Evolutionary conservation across 1,140 invertebrate genomes (phyloP).

Genomic region (Yoshiicerus persimilis): DNA sequence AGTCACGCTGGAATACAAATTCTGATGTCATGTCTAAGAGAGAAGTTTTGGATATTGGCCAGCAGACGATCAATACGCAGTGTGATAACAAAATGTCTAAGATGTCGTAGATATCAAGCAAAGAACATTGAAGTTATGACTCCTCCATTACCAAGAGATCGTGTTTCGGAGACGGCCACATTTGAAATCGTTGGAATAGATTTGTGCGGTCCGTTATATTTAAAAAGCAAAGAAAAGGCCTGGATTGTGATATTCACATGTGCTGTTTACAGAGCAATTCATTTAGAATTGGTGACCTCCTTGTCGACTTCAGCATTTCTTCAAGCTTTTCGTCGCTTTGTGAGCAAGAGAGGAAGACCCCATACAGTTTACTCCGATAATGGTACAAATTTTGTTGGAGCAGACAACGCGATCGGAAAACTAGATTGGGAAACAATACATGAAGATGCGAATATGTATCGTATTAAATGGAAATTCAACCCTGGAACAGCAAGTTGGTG

Average conservation of each 20-base stretch:
- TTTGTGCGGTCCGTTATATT: slow-evolving; percentile 50
- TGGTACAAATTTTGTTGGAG: too few species aligned
- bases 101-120: slow-evolving; percentile 47
- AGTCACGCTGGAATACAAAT: slow-evolving; percentile 34
- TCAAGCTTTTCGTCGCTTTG: background rate
- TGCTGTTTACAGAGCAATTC: background rate
- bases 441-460: too few species aligned
- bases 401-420: too few species aligned
- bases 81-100: slow-evolving; percentile 49
- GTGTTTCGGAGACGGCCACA: slow-evolving; percentile 47
- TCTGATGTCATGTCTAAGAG: slow-evolving; percentile 29
- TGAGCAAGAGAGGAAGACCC: background rate
- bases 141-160: slow-evolving; percentile 49
- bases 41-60: slow-evolving; percentile 50
- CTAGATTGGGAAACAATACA: too few species aligned
- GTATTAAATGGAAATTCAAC: too few species aligned
- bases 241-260: background rate
- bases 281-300: background rate
- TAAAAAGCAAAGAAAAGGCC: slow-evolving; percentile 39
- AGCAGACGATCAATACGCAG: slow-evolving; percentile 44
- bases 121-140: slow-evolving; percentile 45
- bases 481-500: too few species aligned
- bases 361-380: too few species aligned
- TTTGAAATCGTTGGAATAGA: slow-evolving; percentile 53
- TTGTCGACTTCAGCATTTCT: background rate